A percentile compares a stretch with the other conserved stretches of the same genome.
phyloP scores from a whole-genome alignment of 2,888 invertebrate species.

The Drosophila recens region DNA sequence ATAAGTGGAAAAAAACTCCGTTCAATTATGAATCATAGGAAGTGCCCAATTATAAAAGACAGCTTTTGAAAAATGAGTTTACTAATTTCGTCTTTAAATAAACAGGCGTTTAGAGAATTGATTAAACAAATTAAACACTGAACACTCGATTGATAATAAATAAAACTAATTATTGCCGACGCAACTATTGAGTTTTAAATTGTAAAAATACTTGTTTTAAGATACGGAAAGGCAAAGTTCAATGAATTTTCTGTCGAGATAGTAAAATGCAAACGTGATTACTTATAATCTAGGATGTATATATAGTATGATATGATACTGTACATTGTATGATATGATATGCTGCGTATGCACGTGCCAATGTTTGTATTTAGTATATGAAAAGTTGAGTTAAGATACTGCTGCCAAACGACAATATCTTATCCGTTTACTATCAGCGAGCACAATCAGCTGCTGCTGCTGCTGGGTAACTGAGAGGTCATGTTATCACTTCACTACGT shows the following conservation, averaged over 20 bases:
- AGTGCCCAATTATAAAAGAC: background rate
- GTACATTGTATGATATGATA: slow-evolving; percentile 39
- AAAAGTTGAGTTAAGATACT: slow-evolving; percentile 81
- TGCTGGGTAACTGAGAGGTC: slow-evolving; percentile 53
- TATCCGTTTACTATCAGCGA: slow-evolving; percentile 77
- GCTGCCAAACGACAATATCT: slow-evolving; percentile 74
- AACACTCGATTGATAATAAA: background rate
- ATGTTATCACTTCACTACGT: slow-evolving; percentile 57
- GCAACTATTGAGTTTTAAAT: slow-evolving; percentile 5
- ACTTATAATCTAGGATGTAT: slow-evolving; percentile 60
- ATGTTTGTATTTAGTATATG: slow-evolving; percentile 56
- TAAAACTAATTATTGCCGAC: background rate
- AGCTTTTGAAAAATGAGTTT: slow-evolving; percentile 3
- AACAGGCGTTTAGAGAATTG: background rate
- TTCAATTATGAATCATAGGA: slow-evolving; percentile 46
- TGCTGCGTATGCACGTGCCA: slow-evolving; percentile 61
- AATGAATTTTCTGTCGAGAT: slow-evolving; percentile 63
- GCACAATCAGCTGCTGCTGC: slow-evolving; percentile 69
- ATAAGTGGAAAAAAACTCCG: background rate
- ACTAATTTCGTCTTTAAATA: background rate
- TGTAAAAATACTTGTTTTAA: background rate
- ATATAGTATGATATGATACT: slow-evolving; percentile 43
- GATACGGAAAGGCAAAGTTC: slow-evolving; percentile 51
- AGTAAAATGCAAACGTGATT: slow-evolving; percentile 66
- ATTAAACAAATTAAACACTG: background rate